These are phyloP conservation scores for Papilio dardanus DNA, from an alignment of 1,140 invertebrate species.

Conservation along the genomic window DNA sequence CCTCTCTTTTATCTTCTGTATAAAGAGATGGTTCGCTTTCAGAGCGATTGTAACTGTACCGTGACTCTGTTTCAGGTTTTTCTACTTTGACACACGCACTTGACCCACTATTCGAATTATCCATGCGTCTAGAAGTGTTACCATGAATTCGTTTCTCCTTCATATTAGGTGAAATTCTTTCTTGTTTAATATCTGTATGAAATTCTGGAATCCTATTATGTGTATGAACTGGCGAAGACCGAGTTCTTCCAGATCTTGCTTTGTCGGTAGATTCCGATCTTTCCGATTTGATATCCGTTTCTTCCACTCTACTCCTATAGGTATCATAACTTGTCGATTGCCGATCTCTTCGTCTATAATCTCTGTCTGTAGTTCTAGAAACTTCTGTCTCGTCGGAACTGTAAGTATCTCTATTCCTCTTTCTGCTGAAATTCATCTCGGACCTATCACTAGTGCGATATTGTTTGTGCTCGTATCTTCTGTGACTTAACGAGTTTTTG, in stretches of 20 bases:
- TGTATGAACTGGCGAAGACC: not conserved
- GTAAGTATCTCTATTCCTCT: not conserved
- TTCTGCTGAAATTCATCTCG: not conserved
- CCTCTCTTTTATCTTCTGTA: not conserved
- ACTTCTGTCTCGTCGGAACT: not conserved
- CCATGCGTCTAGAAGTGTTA: not conserved
- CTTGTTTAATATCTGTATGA: not conserved
- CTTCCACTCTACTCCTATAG: not conserved
- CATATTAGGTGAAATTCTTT: not conserved
- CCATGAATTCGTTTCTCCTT: not conserved
- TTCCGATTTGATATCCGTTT: slow-evolving; percentile 9
- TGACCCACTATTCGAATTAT: not conserved
- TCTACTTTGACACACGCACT: not conserved
- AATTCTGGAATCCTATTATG: not conserved
- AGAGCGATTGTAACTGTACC: not conserved
- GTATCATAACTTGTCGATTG: not conserved
- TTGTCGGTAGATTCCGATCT: not conserved
- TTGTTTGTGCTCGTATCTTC: not conserved
- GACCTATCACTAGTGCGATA: not conserved
- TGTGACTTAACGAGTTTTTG: not conserved
- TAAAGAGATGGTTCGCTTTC: not conserved
- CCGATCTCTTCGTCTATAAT: not conserved
- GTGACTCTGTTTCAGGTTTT: not conserved
- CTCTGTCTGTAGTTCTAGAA: not conserved
- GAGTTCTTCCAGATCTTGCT: not conserved